Percentiles rank a stretch among this genome's conserved stretches.
Evolutionary conservation across 2,797 vertebrate genomes (phyloP).

Genomic region (Echiichthys vipera): DNA sequence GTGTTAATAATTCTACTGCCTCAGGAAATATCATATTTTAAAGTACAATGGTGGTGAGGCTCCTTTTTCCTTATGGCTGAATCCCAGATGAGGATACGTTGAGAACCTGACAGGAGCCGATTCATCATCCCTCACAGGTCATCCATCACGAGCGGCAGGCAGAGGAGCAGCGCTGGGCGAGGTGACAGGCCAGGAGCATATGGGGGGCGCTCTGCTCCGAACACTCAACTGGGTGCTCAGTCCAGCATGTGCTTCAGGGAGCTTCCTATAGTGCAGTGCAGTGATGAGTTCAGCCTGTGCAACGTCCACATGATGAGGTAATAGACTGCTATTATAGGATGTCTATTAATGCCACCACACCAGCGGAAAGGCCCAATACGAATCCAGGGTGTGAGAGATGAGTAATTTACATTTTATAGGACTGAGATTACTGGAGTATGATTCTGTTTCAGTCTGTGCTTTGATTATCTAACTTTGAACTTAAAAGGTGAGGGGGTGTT

Average conservation of each 20-base stretch:
- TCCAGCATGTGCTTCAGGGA: slow-evolving; percentile 42
- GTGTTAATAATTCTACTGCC: slow-evolving; percentile 7
- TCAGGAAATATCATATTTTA: slow-evolving; percentile 19
- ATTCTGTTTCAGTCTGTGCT: slow-evolving; percentile 1
- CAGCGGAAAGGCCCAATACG: not conserved
- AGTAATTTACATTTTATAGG: not conserved
- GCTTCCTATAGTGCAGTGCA: slow-evolving; percentile 26
- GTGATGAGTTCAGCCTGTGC: slow-evolving; percentile 56
- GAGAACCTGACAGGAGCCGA: slow-evolving; percentile 64
- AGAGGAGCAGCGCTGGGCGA: slow-evolving; percentile 13
- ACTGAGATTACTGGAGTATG: not conserved
- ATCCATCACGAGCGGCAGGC: slow-evolving; percentile 71
- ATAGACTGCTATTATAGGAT: slow-evolving; percentile 34
- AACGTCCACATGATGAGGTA: slow-evolving; percentile 37
- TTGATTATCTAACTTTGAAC: not conserved
- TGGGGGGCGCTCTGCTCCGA: slow-evolving; percentile 39
- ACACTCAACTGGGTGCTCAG: slow-evolving; percentile 33
- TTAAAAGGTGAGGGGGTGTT: too few species aligned
- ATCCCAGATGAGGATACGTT: slow-evolving; percentile 73
- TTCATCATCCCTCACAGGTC: slow-evolving; percentile 72
- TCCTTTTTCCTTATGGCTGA: slow-evolving; percentile 48
- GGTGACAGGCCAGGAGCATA: slow-evolving; percentile 15
- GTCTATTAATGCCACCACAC: slow-evolving; percentile 22
- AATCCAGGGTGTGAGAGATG: not conserved
- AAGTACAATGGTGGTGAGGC: slow-evolving; percentile 40